These are phyloP conservation scores for Trachelus stipa DNA, from an alignment of 2,888 invertebrate genomes.

Conservation along the genomic window DNA sequence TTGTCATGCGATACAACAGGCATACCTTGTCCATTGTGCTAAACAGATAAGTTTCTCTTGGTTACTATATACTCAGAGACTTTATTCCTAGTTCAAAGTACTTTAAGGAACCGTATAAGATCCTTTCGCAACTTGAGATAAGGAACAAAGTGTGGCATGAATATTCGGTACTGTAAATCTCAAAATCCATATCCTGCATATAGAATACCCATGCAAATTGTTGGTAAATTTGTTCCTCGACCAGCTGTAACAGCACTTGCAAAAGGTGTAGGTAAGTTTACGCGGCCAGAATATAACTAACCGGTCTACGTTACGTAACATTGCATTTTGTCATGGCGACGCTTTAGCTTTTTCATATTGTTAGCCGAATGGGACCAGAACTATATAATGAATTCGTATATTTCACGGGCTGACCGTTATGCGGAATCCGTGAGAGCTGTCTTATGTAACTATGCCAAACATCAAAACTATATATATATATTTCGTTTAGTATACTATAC, in stretches of 20 bases:
- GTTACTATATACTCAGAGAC: not conserved
- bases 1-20: not conserved
- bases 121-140: not conserved
- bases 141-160: not conserved
- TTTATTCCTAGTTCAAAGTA: not conserved
- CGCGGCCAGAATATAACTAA: not conserved
- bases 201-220: not conserved
- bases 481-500: not conserved
- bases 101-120: not conserved
- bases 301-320: not conserved
- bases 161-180: not conserved
- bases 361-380: not conserved
- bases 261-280: not conserved
- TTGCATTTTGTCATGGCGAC: not conserved
- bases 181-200: not conserved
- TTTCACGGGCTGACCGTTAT: not conserved
- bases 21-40: not conserved
- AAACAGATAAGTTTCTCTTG: not conserved
- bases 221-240: not conserved
- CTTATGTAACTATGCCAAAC: not conserved
- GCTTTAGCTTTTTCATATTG: not conserved
- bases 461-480: not conserved
- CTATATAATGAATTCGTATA: not conserved
- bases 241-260: not conserved
- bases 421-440: not conserved